A percentile compares a stretch with the other conserved stretches of the same genome.
Evolutionary conservation across 2,888 invertebrate species (phyloP).

Genomic region (Lymantria dispar): DNA sequence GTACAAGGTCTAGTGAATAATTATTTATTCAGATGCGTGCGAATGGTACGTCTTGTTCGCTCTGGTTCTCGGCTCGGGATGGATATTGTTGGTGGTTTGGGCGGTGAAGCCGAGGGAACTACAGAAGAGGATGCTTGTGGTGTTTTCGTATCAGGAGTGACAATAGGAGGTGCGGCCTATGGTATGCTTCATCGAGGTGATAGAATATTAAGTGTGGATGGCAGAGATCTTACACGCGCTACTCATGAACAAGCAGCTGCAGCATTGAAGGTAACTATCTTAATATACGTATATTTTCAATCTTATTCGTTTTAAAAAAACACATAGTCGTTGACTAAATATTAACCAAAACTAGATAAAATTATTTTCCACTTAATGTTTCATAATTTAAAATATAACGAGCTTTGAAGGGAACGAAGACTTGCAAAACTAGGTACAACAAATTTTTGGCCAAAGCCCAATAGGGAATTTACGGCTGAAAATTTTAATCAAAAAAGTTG

Average conservation of each 20-base stretch:
- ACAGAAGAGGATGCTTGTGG: slow-evolving; percentile 70
- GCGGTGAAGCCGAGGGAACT: slow-evolving; percentile 60
- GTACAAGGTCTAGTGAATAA: not conserved
- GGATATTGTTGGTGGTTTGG: slow-evolving; percentile 78
- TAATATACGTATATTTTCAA: not conserved
- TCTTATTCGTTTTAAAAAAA: too few relatives aligned
- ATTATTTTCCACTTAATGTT: too few relatives aligned
- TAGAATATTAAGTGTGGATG: slow-evolving; percentile 89
- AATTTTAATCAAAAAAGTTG: slow-evolving; percentile 5
- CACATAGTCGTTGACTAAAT: too few relatives aligned
- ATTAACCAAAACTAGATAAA: too few relatives aligned
- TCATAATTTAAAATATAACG: not conserved
- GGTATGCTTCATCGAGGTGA: slow-evolving; percentile 86
- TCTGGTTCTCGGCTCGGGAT: slow-evolving; percentile 77
- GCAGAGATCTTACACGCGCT: slow-evolving; percentile 86
- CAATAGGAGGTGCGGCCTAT: slow-evolving; percentile 68
- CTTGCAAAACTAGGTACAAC: too few relatives aligned
- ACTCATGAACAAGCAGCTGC: slow-evolving; percentile 91
- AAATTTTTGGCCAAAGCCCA: slow-evolving; percentile 5
- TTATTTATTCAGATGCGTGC: slow-evolving; percentile 56
- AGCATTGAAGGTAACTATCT: slow-evolving; percentile 67
- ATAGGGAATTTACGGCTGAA: slow-evolving; percentile 4
- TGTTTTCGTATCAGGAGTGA: slow-evolving; percentile 76
- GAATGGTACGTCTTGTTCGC: slow-evolving; percentile 74
- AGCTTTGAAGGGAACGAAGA: too few relatives aligned